A percentile compares a stretch with the other conserved stretches of the same genome.
phyloP scores from a whole-genome alignment of 2,113 vertebrate species.

The Chamaetylas fuelleborni region DNA sequence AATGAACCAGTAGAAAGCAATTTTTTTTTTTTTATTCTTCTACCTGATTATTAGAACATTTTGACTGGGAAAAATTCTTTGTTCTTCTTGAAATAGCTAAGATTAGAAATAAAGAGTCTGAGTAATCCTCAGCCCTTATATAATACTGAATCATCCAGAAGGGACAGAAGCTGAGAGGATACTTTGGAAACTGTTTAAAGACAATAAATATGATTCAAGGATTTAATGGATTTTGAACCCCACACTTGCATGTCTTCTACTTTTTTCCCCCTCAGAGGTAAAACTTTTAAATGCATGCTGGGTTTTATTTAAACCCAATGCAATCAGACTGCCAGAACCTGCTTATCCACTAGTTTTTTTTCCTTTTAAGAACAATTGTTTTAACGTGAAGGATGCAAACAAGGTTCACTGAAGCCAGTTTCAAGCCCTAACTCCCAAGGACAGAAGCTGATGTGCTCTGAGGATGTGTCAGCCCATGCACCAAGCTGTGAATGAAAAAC shows the following conservation, averaged over 20 bases:
- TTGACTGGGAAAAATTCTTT: neutral
- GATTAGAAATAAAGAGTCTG: neutral
- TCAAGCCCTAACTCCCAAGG: neutral
- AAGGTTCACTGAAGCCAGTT: neutral
- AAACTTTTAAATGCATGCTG: neutral
- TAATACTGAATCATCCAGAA: neutral
- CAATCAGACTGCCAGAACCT: neutral
- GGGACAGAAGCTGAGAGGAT: neutral
- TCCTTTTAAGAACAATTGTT: neutral
- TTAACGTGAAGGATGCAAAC: neutral
- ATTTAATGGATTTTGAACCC: neutral
- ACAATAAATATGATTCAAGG: neutral
- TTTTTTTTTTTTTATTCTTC: neutral
- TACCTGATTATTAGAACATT: neutral
- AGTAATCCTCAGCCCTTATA: neutral
- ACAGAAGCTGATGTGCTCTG: accelerated
- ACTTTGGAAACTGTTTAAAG: neutral
- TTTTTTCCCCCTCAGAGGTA: neutral
- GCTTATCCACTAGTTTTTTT: too few relatives aligned
- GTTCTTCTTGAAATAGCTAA: neutral
- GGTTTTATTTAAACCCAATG: neutral
- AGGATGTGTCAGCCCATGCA: neutral
- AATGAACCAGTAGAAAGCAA: neutral
- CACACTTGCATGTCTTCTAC: neutral
- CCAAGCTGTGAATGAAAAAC: neutral